Evolutionary conservation across 2,888 invertebrate species (phyloP), one percentile per base, ranked within the genome.

Genomic region (Chrysolina americana): DNA sequence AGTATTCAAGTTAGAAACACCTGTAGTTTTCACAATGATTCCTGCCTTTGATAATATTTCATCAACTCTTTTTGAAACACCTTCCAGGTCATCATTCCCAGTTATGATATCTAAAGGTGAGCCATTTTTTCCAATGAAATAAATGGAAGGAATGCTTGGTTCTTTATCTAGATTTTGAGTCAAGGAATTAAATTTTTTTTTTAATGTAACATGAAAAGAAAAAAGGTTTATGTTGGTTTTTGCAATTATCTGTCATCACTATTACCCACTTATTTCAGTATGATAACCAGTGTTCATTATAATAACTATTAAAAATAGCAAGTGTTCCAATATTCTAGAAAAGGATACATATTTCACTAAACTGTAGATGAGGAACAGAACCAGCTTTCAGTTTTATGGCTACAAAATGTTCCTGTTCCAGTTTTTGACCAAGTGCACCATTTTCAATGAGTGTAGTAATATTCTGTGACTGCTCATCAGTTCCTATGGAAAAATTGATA

Each of bases 341-440:
- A 93, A 94, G 94, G 94, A 94, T 95, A 96, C 96, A 96, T 83
- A 96, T 94, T 88, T 94, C 92, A 66, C 92, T 92, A 86, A 96
- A 96, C 84, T 95, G 96, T 84, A 91, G 92, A 85, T 96, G 95
- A 71, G 93, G 90, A 47, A 93, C 89, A n/a, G 93, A 92, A 36
- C 93, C 92, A 72, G 93, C 93, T 85, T 92, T 91, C 64, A 97
- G 89, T 86, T 93, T 94, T 71, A 97, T 91, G 0, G 95, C 93
- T 2, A 96, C 92, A 89, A 95, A 95, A 81, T 92, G 89, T 1
- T 89, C 88, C 47, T 90, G 88, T 81, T 93, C 90, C 21, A 94
- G 89, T 65, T 92, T 90, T 0, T 89, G 86, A 4, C 92, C 89
- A 1, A 94, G 91, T 1, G 89, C 90, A 0, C 88, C 82, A 68